Evolutionary conservation across 2,888 invertebrate species (phyloP).

Genomic region (Parnassius mnemosyne): DNA sequence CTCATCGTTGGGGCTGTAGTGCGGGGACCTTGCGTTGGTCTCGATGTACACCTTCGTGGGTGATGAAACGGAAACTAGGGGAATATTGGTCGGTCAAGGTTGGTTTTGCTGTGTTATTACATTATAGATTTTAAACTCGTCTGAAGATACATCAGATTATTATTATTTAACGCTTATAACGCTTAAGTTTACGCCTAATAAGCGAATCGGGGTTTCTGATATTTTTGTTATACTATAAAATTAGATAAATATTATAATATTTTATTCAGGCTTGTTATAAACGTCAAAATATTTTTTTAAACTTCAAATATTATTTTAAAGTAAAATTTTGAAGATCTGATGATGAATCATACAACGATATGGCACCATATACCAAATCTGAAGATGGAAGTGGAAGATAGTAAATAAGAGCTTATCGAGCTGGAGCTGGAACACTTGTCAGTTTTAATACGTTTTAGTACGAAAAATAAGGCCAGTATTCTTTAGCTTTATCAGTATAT

Average conservation of each 20-base stretch:
- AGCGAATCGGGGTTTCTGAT: too few species aligned
- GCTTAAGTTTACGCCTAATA: background rate
- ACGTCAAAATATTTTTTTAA: too few species aligned
- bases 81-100: slow-evolving; percentile 47
- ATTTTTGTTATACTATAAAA: too few species aligned
- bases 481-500: background rate
- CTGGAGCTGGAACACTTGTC: background rate
- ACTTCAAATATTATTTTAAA: too few species aligned
- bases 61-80: slow-evolving; percentile 79
- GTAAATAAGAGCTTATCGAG: too few species aligned
- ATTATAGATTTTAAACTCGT: slow-evolving; percentile 29
- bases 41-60: slow-evolving; percentile 78
- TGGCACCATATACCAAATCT: too few species aligned
- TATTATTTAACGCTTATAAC: background rate
- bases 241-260: too few species aligned
- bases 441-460: background rate
- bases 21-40: slow-evolving; percentile 62
- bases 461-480: background rate
- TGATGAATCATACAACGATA: too few species aligned
- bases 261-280: too few species aligned
- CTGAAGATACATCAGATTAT: background rate
- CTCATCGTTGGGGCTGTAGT: slow-evolving; percentile 74
- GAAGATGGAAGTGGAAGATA: too few species aligned
- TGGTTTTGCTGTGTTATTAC: slow-evolving; percentile 6
- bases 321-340: too few species aligned